Evolutionary conservation across 1,140 invertebrate species (phyloP).

Genomic region (Hormaphis cornu): DNA sequence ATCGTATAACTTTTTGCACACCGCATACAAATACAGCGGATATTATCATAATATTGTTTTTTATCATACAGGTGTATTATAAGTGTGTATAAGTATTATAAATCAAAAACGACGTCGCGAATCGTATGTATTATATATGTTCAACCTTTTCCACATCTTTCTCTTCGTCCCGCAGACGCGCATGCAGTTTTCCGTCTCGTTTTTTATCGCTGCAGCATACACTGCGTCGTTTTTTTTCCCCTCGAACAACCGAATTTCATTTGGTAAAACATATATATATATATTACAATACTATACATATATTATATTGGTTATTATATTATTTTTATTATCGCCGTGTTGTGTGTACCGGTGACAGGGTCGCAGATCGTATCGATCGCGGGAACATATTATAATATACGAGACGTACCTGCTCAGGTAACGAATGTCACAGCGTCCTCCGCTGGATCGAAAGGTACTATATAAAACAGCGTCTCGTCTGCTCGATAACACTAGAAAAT

Average conservation of each 20-base stretch:
- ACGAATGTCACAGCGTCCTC: background rate
- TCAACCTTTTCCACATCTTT: background rate
- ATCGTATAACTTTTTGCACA: too few species aligned
- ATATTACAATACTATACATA: too few species aligned
- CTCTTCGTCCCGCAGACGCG: too few species aligned
- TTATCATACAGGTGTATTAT: background rate
- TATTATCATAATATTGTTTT: too few species aligned
- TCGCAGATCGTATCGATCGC: too few species aligned
- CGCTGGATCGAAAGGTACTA: too few species aligned
- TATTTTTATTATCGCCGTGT: too few species aligned
- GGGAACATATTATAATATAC: background rate
- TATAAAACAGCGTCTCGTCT: too few species aligned
- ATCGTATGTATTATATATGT: slow-evolving; percentile 20
- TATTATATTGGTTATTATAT: too few species aligned
- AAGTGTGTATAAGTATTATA: background rate
- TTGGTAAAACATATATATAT: slow-evolving; percentile 1
- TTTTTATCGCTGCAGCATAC: slow-evolving; percentile 9
- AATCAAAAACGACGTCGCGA: slow-evolving; percentile 22
- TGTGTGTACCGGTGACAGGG: too few species aligned
- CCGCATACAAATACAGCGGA: too few species aligned
- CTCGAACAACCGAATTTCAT: slow-evolving; percentile 16
- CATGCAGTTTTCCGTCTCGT: background rate
- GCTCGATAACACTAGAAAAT: too few species aligned
- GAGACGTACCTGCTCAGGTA: background rate
- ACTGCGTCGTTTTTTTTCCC: background rate